These are phyloP conservation scores for Bombylius discolor DNA, from an alignment of 2,888 invertebrate species.

Conservation along the genomic window DNA sequence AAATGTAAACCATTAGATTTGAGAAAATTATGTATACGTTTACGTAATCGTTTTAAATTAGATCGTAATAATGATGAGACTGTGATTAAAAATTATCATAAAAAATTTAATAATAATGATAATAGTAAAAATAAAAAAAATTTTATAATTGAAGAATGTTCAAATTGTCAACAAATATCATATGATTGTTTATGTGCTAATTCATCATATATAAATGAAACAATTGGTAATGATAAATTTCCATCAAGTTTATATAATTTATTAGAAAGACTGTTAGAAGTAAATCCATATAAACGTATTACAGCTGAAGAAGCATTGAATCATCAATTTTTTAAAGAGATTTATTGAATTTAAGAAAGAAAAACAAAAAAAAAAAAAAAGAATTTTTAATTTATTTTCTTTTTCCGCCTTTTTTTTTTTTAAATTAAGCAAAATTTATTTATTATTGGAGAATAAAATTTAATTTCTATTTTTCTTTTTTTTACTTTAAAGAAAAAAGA, in stretches of 20 bases:
- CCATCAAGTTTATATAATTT: slow-evolving; percentile 64
- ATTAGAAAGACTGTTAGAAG: slow-evolving; percentile 54
- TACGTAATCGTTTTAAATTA: slow-evolving; percentile 31
- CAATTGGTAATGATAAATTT: slow-evolving; percentile 37
- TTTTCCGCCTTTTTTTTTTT: background rate
- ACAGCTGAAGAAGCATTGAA: slow-evolving; percentile 59
- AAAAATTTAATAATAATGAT: slow-evolving; percentile 1
- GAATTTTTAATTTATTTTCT: background rate
- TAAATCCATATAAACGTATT: slow-evolving; percentile 62
- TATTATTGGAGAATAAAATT: too few species aligned
- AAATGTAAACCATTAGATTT: slow-evolving; percentile 39
- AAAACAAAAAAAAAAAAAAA: too few species aligned
- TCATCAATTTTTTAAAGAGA: slow-evolving; percentile 54
- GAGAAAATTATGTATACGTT: slow-evolving; percentile 36
- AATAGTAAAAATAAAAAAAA: slow-evolving; percentile 8
- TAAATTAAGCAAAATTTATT: too few species aligned
- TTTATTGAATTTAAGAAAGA: background rate
- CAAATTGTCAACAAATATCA: slow-evolving; percentile 33
- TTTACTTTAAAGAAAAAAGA: too few species aligned
- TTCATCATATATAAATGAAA: slow-evolving; percentile 23
- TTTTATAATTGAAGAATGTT: slow-evolving; percentile 28
- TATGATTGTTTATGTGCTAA: slow-evolving; percentile 35
- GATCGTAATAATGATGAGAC: slow-evolving; percentile 22
- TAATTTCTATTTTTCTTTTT: too few species aligned
- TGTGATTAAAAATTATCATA: slow-evolving; percentile 21